Evolutionary conservation across 2,888 invertebrate genomes (phyloP), one percentile per base, ranked within the genome.

Genomic region (Heterodera filipjevi): DNA sequence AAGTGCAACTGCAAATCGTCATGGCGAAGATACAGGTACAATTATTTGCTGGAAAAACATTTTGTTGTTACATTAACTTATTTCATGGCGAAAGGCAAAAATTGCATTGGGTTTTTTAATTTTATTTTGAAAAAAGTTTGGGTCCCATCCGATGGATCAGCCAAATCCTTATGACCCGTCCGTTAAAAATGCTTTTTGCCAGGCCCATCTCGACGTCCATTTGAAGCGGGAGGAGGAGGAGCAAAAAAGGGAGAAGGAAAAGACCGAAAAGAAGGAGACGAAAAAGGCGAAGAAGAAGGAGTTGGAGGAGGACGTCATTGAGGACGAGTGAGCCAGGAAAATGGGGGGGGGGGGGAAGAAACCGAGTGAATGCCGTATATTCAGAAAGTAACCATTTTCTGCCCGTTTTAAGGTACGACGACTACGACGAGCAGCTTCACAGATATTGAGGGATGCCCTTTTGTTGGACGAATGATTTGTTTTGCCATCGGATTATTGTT

Each of bases 261-360:
- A 73, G 71, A 46, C 44, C 22, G 70, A 66, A 30, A 64, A 71
- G n/a, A 53, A 68, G 32, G 66, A 39, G 32, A 75, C 32, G n/a
- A 68, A 75, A 33, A 73, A 81, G 30, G 68, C 27, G 8, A 80
- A 80, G 71, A 76, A 79, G 16, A 81, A 81, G 70, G 72, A 79
- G 64, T 35, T 82, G 30, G 71, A 73, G 32, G 81, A 81, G 64
- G 81, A 81, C 72, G 66, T 66, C 59, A 71, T 81, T 46, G 77
- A 81, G 32, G 81, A 81, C 59, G 81, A 81, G 46, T 80, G 75
- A 66, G 46, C 59, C 46, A 16, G 46, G 46, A 49, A 49, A 49
- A 49, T 49, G 46, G 46, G 46, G 46, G 46, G 12, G 46, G 39
- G 39, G 39, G 39, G 39, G 10, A 39, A 3, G 39, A 39, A 39